A percentile compares a stretch with the other conserved stretches of the same genome.
phyloP scores from a whole-genome alignment of 2,888 invertebrate genomes.

The Xestobium rufovillosum region DNA sequence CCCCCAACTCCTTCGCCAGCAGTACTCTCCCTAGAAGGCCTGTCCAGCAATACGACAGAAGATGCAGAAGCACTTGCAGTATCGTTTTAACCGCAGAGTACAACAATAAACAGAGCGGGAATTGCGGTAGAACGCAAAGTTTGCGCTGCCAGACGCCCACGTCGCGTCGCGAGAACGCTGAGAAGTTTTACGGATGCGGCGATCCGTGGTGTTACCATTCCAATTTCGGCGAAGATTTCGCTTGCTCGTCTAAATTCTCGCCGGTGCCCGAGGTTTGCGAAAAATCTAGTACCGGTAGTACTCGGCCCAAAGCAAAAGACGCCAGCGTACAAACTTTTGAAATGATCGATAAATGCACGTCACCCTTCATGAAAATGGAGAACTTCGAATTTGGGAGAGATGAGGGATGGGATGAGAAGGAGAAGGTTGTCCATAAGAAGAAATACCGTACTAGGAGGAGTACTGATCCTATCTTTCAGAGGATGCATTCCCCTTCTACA shows the following conservation, averaged over 20 bases:
- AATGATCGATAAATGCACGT: conserved; percentile 42
- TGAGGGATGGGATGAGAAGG: conserved; percentile 19
- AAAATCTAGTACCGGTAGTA: conserved; percentile 32
- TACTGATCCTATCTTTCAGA: conserved; percentile 31
- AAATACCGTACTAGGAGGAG: conserved; percentile 25
- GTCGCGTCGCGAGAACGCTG: conserved; percentile 26
- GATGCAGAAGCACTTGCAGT: conserved; percentile 61
- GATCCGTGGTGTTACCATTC: conserved; percentile 45
- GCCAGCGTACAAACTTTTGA: conserved; percentile 49
- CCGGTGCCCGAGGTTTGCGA: conserved; percentile 44
- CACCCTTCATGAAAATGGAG: conserved; percentile 34
- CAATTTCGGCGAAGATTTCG: conserved; percentile 30
- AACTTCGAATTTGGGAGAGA: conserved; percentile 21
- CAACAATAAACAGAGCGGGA: conserved; percentile 29
- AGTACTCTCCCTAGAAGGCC: conserved; percentile 32
- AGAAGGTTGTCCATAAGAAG: conserved; percentile 19
- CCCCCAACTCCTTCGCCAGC: conserved; percentile 38
- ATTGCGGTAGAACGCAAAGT: conserved; percentile 40
- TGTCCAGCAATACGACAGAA: conserved; percentile 41
- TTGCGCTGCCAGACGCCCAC: conserved; percentile 41
- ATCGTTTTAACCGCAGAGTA: conserved; percentile 54
- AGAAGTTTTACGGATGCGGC: conserved; percentile 38
- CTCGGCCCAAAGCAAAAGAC: conserved; percentile 36
- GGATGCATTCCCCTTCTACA: conserved; percentile 30
- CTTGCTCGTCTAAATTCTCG: conserved; percentile 31